Conservation (phyloP, 2,113 vertebrate species). For the Euleptes europaea region DNA sequence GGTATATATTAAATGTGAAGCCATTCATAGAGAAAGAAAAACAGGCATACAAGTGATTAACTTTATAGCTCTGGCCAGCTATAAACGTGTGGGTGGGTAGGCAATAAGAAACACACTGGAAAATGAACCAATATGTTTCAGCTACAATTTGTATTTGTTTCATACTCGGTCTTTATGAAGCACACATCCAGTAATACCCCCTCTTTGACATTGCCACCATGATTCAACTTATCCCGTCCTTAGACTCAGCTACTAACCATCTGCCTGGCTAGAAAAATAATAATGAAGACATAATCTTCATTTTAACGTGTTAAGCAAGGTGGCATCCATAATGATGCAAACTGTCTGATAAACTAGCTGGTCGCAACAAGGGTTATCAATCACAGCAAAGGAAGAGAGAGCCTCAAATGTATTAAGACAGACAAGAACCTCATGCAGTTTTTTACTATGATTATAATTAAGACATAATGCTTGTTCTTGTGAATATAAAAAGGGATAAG, state of each 20-base stretch:
- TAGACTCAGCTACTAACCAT: constrained; percentile 57
- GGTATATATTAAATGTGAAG: background rate
- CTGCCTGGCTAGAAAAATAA: constrained; percentile 44
- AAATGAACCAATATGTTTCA: constrained; percentile 36
- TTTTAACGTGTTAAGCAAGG: constrained; percentile 25
- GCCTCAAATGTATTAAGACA: background rate
- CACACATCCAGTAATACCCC: constrained; percentile 49
- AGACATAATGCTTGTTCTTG: no score
- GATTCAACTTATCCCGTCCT: constrained; percentile 54
- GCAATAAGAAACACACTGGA: constrained; percentile 14
- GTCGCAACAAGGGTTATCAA: background rate
- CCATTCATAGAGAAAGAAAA: background rate
- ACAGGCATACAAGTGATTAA: background rate
- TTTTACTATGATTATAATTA: background rate
- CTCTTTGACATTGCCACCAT: constrained; percentile 48
- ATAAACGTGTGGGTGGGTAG: constrained; percentile 21
- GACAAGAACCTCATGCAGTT: background rate
- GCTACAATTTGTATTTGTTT: constrained; percentile 46
- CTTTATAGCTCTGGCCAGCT: constrained; percentile 39
- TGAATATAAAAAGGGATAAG: no score
- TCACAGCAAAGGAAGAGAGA: background rate
- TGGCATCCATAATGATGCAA: constrained; percentile 20
- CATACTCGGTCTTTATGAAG: constrained; percentile 47
- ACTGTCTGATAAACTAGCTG: constrained; percentile 38
- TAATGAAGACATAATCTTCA: constrained; percentile 13